A percentile compares a stretch with the other conserved stretches of the same genome.
Evolutionary conservation across 2,888 invertebrate genomes (phyloP).

Genomic region (Diplolepis rosae): DNA sequence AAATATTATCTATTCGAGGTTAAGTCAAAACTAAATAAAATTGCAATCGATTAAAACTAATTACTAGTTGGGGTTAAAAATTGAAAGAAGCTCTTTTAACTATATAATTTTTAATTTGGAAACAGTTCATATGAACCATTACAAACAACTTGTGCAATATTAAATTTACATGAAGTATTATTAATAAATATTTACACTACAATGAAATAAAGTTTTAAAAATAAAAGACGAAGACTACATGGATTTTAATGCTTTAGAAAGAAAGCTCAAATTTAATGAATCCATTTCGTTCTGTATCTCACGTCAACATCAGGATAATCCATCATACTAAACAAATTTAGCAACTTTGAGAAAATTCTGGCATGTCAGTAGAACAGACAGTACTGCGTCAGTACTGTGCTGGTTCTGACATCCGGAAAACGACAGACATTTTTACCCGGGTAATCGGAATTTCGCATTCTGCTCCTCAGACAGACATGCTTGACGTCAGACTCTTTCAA

Average conservation of each 20-base stretch:
- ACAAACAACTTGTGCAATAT: neutral
- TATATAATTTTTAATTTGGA: neutral
- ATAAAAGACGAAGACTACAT: neutral
- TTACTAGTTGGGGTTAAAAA: too few relatives aligned
- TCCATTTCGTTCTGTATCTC: slow-evolving; percentile 21
- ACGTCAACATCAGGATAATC: slow-evolving; percentile 54
- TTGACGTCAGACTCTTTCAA: too few relatives aligned
- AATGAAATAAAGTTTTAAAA: neutral
- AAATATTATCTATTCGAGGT: neutral
- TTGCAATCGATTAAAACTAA: neutral
- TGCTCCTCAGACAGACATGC: too few relatives aligned
- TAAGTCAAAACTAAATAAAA: too few relatives aligned
- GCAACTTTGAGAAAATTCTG: too few relatives aligned
- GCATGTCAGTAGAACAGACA: too few relatives aligned
- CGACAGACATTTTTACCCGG: too few relatives aligned
- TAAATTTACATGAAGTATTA: neutral
- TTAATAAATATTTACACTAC: neutral
- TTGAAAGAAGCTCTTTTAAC: too few relatives aligned
- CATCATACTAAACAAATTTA: slow-evolving; percentile 47
- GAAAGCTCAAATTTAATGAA: slow-evolving; percentile 20
- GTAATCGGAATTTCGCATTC: too few relatives aligned
- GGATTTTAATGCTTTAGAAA: neutral
- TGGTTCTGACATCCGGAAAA: too few relatives aligned
- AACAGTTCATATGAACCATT: neutral
- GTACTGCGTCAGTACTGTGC: too few relatives aligned